Percentiles rank a stretch among this genome's conserved stretches.
phyloP scores from a whole-genome alignment of 2,113 vertebrate genomes.

The Indri indri region DNA sequence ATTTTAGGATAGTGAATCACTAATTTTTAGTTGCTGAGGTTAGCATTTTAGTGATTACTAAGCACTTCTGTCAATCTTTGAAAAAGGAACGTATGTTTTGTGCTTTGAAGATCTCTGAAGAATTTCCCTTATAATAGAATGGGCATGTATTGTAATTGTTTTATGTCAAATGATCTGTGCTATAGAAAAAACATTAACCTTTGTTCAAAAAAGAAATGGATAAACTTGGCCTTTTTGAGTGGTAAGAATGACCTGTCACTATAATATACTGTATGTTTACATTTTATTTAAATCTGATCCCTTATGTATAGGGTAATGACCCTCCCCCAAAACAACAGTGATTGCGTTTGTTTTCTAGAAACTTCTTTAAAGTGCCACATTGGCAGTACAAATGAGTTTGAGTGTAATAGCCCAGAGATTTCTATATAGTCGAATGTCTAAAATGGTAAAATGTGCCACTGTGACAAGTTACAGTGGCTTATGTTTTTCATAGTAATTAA shows the following conservation, averaged over 20 bases:
- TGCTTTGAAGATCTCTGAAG: slow-evolving; percentile 88
- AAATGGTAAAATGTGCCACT: slow-evolving; percentile 84
- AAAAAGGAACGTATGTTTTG: slow-evolving; percentile 84
- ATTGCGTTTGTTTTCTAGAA: slow-evolving; percentile 86
- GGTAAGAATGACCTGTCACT: slow-evolving; percentile 83
- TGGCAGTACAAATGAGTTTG: slow-evolving; percentile 86
- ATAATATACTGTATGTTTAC: slow-evolving; percentile 87
- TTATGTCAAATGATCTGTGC: slow-evolving; percentile 85
- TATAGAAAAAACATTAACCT: slow-evolving; percentile 85
- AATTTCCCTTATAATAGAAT: slow-evolving; percentile 84
- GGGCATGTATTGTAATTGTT: slow-evolving; percentile 89
- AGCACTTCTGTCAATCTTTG: slow-evolving; percentile 86
- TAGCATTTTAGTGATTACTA: slow-evolving; percentile 86
- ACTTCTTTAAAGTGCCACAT: slow-evolving; percentile 86
- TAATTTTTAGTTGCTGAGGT: slow-evolving; percentile 85
- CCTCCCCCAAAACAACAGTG: slow-evolving; percentile 74
- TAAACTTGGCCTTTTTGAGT: slow-evolving; percentile 80
- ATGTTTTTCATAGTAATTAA: slow-evolving; percentile 89
- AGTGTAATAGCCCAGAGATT: slow-evolving; percentile 86
- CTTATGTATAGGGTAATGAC: slow-evolving; percentile 80
- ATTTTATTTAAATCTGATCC: slow-evolving; percentile 83
- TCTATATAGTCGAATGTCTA: slow-evolving; percentile 87
- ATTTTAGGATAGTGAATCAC: slow-evolving; percentile 85
- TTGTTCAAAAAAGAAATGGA: slow-evolving; percentile 75
- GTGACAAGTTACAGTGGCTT: slow-evolving; percentile 81